These are phyloP conservation scores for Adelognathus sp. DNA, from an alignment of 2,888 invertebrate genomes.

Conservation along the genomic window DNA sequence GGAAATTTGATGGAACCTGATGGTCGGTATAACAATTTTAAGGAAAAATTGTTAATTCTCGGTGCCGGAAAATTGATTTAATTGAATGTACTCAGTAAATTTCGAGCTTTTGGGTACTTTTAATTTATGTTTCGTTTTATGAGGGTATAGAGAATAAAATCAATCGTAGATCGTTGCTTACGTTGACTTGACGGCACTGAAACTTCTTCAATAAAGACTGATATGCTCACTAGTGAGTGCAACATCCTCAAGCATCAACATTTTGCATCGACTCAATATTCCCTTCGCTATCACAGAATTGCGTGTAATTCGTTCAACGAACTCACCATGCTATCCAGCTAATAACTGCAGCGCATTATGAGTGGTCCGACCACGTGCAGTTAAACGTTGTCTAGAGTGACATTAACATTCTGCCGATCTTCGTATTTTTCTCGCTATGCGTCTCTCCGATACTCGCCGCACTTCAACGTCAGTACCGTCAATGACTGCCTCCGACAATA, in stretches of 20 bases:
- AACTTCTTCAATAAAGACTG: not conserved
- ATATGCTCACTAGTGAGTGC: not conserved
- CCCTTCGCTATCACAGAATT: slow-evolving; percentile 6
- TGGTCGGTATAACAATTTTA: too few relatives aligned
- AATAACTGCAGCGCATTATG: not conserved
- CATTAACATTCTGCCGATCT: slow-evolving; percentile 29
- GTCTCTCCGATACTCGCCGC: not conserved
- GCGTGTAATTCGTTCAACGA: slow-evolving; percentile 30
- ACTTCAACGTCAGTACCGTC: not conserved
- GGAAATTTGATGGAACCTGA: too few relatives aligned
- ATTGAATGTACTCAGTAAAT: too few relatives aligned
- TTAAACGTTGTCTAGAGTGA: slow-evolving; percentile 3
- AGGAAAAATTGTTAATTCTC: too few relatives aligned
- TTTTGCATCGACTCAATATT: slow-evolving; percentile 48
- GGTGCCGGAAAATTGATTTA: too few relatives aligned
- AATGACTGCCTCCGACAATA: slow-evolving; percentile 26
- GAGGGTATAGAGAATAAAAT: too few relatives aligned
- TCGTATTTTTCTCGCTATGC: not conserved
- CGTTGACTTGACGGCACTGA: too few relatives aligned
- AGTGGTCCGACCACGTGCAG: not conserved
- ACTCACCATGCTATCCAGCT: slow-evolving; percentile 1
- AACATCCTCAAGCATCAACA: slow-evolving; percentile 47
- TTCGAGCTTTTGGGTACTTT: too few relatives aligned
- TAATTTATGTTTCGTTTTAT: too few relatives aligned
- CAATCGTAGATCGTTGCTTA: too few relatives aligned